Base-by-base conservation (phyloP, 2,888 invertebrate genomes). In the Atethmia centrago region DNA sequence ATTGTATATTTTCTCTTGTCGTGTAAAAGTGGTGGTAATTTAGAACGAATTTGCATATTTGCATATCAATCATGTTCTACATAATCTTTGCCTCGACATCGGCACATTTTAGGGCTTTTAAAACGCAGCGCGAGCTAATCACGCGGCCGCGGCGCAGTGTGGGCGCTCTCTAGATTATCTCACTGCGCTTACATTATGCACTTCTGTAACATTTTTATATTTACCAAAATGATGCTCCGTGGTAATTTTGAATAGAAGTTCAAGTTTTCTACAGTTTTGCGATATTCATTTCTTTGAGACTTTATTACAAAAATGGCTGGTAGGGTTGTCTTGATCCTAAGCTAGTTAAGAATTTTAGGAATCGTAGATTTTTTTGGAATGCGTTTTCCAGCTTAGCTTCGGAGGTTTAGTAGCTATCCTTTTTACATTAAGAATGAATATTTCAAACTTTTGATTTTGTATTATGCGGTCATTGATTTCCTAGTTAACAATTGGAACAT, bases 91-190 rank as follows among this genome's bases (percentile, higher is more conserved):
- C 1, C 47, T 55, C 80, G 85, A 87, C 85, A 80, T 87, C 79
- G 83, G 88, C 87, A 89, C 88, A 88, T 91, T 90, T 89, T 89
- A 93, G 93, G 90, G 92, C 92, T 93, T 93, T 93, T 92, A 93
- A 92, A 94, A 92, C 89, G 90, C 93, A 93, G 90, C 90, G 89
- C 85, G 89, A 88, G 91, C 92, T 94, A 94, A 94, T 93, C 91
- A 94, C 83, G 86, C 79, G 85, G 81, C 88, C 87, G 89, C 21
- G 36, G 89, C 21, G 40, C 47, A 25, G 16, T 49, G 74, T 47
- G 74, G 36, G 90, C 88, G 86, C 84, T 83, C 82, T 81, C n/a
- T 88, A 88, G 88, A 92, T 91, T 91, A 92, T 91, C 88, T 85
- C 87, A 85, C 88, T 85, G 21, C 49, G 58, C 71, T 58, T 28